phyloP scores from a whole-genome alignment of 2,888 invertebrate species.

The Nezara viridula region DNA sequence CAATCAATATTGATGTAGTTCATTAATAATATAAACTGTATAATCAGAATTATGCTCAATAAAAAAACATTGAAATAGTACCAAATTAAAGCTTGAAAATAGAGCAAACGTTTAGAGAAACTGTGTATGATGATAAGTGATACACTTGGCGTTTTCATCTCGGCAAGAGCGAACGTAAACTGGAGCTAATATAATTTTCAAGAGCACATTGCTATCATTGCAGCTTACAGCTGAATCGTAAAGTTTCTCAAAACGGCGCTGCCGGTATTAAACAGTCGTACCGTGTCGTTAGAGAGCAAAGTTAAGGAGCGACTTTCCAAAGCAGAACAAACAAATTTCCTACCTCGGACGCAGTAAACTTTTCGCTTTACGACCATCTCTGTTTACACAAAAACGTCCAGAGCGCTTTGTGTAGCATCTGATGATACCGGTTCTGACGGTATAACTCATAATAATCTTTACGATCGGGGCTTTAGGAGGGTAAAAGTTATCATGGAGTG shows the following conservation, averaged over 20 bases:
- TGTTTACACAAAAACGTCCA: constrained; percentile 12
- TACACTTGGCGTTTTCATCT: not conserved
- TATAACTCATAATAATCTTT: constrained; percentile 57
- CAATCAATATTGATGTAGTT: no score
- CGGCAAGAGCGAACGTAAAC: not conserved
- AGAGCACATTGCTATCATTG: not conserved
- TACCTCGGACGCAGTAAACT: constrained; percentile 31
- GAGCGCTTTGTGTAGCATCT: constrained; percentile 42
- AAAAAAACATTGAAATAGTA: not conserved
- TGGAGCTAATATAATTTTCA: not conserved
- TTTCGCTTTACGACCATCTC: constrained; percentile 26
- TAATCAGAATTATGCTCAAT: not conserved
- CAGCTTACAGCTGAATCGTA: not conserved
- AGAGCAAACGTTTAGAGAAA: not conserved
- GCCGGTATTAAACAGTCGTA: not conserved
- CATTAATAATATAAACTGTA: not conserved
- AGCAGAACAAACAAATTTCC: constrained; percentile 48
- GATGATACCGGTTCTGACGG: constrained; percentile 39
- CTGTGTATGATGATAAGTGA: not conserved
- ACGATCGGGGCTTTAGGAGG: constrained; percentile 34
- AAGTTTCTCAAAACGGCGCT: not conserved
- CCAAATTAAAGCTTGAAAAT: not conserved
- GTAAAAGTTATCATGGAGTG: constrained; percentile 34
- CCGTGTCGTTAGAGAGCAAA: not conserved
- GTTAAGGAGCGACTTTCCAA: constrained; percentile 23